Percentiles rank a stretch among this genome's conserved stretches.
Conservation (phyloP, 2,797 vertebrate genomes). For the Petrocephalus schoutedeni region DNA sequence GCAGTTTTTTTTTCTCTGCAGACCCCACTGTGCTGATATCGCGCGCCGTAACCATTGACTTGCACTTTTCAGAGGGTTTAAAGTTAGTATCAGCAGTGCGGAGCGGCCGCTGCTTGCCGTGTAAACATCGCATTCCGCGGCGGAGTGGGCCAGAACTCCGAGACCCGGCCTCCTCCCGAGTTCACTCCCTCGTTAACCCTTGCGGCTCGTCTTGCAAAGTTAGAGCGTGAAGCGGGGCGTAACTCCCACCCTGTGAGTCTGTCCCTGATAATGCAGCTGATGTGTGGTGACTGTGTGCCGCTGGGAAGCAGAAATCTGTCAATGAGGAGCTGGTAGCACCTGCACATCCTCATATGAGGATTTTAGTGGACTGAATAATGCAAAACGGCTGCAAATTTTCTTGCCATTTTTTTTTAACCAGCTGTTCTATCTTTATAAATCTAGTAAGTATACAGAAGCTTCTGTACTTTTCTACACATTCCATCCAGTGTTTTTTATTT, state of each 20-base stretch:
- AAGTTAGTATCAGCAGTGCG: neutral
- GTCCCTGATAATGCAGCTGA: neutral
- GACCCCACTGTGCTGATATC: neutral
- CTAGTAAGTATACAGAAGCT: neutral
- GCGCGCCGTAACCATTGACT: neutral
- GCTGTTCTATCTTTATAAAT: neutral
- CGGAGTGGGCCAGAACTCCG: neutral
- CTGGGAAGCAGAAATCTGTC: neutral
- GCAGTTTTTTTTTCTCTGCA: neutral
- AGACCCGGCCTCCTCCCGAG: neutral
- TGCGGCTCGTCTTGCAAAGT: neutral
- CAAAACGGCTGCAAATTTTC: neutral
- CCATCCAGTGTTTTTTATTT: neutral
- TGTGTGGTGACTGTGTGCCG: neutral
- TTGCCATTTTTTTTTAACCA: neutral
- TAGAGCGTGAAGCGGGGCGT: neutral
- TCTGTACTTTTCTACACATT: neutral
- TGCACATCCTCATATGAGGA: neutral
- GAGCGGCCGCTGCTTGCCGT: neutral
- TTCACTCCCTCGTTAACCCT: constrained; percentile 19
- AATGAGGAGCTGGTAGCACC: neutral
- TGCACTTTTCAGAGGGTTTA: constrained; percentile 12
- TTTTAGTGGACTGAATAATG: neutral
- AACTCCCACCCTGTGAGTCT: neutral
- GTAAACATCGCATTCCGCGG: neutral